phyloP scores from a whole-genome alignment of 2,113 vertebrate species.

The Indicator maculatus region DNA sequence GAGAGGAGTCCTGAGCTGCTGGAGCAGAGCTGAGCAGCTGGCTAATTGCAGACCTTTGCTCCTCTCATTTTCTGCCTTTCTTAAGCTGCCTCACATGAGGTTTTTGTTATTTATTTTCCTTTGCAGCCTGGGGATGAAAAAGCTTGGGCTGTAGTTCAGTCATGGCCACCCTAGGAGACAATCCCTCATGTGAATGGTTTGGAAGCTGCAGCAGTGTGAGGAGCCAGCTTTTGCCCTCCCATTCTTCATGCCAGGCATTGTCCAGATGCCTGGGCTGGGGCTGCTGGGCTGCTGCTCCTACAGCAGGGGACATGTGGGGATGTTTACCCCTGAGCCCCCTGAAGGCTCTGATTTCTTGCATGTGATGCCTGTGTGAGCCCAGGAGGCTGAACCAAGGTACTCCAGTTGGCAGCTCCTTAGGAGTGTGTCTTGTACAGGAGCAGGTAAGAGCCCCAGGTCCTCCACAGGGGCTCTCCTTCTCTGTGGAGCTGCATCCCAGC shows the following conservation, averaged over 20 bases:
- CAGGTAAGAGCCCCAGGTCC: neutral
- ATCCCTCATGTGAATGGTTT: neutral
- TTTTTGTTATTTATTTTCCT: neutral
- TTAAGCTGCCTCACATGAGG: neutral
- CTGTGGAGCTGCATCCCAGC: too few relatives aligned
- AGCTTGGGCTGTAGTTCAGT: neutral
- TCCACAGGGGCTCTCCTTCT: neutral
- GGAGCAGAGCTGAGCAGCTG: constrained; percentile 30
- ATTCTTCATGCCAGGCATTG: neutral
- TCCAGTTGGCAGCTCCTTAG: neutral
- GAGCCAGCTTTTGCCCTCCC: neutral
- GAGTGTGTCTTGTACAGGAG: neutral
- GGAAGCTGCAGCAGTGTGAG: neutral
- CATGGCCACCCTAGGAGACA: neutral
- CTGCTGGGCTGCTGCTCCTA: neutral
- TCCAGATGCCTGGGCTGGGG: neutral
- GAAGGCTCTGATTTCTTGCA: neutral
- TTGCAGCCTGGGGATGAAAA: neutral
- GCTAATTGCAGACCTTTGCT: constrained; percentile 24
- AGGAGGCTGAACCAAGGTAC: neutral
- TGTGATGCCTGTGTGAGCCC: accelerated
- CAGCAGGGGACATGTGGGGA: neutral
- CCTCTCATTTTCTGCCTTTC: neutral
- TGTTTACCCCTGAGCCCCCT: neutral
- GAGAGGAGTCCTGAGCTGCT: constrained; percentile 5